These are phyloP conservation scores for Pteronura brasiliensis DNA, from an alignment of 2,113 vertebrate species.

Conservation along the genomic window DNA sequence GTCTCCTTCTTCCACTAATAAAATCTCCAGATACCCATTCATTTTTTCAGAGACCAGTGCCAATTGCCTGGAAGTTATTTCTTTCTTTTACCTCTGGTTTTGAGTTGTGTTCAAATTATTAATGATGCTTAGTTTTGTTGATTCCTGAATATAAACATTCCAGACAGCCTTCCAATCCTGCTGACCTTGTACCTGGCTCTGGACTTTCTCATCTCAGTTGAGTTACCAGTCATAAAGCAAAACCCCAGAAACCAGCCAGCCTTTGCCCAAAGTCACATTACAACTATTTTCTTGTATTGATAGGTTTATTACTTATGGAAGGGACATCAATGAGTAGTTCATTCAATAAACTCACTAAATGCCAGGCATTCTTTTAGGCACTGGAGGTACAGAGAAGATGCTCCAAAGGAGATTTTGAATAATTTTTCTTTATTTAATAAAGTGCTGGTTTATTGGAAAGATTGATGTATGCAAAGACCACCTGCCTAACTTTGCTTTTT, in stretches of 20 bases:
- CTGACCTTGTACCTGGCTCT: not conserved
- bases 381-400: not conserved
- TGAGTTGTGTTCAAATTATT: constrained; percentile 42
- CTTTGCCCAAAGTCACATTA: not conserved
- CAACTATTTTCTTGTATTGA: not conserved
- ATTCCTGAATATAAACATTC: constrained; percentile 52
- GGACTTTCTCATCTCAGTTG: constrained; percentile 31
- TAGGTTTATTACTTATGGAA: not conserved
- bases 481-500: not conserved
- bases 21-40: not conserved
- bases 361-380: not conserved
- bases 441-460: not conserved
- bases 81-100: constrained; percentile 5
- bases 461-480: not conserved
- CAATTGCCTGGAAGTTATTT: not conserved
- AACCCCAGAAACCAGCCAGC: not conserved
- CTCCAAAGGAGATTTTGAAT: not conserved
- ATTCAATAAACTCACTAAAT: not conserved
- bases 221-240: not conserved
- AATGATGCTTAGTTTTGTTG: constrained; percentile 37
- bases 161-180: not conserved
- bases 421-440: constrained; percentile 12
- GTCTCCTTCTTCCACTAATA: not conserved
- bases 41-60: not conserved
- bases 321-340: not conserved